Base-by-base conservation (phyloP, 2,888 invertebrate genomes). In the Drosophila pseudotalamancana region DNA sequence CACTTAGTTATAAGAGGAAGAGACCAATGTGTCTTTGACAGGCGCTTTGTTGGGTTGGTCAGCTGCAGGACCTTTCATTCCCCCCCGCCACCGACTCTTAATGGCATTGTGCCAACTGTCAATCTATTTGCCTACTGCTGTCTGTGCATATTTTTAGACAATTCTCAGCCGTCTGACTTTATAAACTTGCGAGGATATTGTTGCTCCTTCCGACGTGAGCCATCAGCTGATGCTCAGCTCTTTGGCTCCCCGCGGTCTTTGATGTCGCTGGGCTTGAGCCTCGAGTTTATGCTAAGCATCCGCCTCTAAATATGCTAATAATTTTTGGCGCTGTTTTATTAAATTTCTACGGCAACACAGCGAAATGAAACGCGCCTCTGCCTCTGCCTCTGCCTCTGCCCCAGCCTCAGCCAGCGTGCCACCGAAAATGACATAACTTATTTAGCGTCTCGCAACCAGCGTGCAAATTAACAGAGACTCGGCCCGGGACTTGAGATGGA, bases 261-360 rank as follows among this genome's bases (percentile, higher is more conserved):
- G 46, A 61, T 59, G 70, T 32, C 31, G 37, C 27, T 53, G 46
- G 43, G 55, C 53, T 35, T 34, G 29, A 40, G 48, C 40, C 51
- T 45, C 45, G 50, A 64, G 64, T 72, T 75, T 75, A 69, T 73
- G 71, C 51, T 45, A 32, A 45, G 53, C 49, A 61, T 60, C 56
- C 35, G 61, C 62, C 69, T 64, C 70, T 81, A 66, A 82, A 82
- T 82, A 82, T 82, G 87, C 84, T 87, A 82, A 82, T 87, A 70
- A 87, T 81, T 84, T 65, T 61, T 68, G 66, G 62, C 66, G 67
- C 57, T 73, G 72, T 65, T 72, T 87, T 84, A 87, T 87, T 84
- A 84, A 85, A 87, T 84, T 84, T 85, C 73, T 69, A 82, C 76
- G 69, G 78, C 73, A 76, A 65, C 71, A 50, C 68, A 67, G 68